Evolutionary conservation across 1,140 invertebrate genomes (phyloP).

Genomic region (Tenebrio molitor): DNA sequence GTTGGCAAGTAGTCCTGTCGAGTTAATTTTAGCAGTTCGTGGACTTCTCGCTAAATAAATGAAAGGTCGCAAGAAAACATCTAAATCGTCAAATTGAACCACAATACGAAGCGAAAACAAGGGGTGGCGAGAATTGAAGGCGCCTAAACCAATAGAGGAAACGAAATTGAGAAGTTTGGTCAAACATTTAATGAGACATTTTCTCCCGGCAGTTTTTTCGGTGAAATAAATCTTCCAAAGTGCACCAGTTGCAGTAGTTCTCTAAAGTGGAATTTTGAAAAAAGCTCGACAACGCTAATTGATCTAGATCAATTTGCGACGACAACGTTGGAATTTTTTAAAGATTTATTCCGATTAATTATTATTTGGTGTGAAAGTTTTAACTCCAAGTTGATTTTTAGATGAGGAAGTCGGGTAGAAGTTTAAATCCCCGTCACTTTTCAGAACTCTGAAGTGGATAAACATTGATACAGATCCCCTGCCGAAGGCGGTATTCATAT

Average conservation of each 20-base stretch:
- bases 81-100: constrained; percentile 33
- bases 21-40: constrained; percentile 8
- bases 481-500: no score
- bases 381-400: no score
- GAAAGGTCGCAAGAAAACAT: constrained; percentile 5
- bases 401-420: no score
- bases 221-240: background rate
- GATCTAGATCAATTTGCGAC: no score
- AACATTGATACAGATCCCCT: no score
- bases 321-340: no score
- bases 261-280: no score
- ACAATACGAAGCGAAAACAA: constrained; percentile 18
- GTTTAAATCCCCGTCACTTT: no score
- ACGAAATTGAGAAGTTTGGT: constrained; percentile 20
- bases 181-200: constrained; percentile 41
- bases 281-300: no score
- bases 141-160: constrained; percentile 12
- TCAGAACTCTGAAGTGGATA: no score
- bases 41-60: constrained; percentile 8
- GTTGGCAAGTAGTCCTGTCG: constrained; percentile 17
- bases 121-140: background rate
- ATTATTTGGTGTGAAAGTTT: no score
- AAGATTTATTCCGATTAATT: no score
- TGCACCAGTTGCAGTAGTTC: background rate
- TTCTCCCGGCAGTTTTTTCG: background rate